Evolutionary conservation across 2,113 vertebrate genomes (phyloP).

Genomic region (Lota lota): DNA sequence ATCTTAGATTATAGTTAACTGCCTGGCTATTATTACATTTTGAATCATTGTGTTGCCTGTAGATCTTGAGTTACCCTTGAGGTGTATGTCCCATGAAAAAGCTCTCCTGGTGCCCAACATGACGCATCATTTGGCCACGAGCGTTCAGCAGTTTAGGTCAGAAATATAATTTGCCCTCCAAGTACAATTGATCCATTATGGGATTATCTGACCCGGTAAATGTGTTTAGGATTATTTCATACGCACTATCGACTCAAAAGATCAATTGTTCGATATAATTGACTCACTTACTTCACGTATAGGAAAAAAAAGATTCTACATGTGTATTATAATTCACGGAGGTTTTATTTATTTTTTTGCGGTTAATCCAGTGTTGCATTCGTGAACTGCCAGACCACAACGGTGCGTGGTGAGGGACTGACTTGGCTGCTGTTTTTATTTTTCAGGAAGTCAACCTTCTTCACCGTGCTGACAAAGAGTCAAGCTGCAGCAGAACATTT

Average conservation of each 20-base stretch:
- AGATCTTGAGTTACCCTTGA: constrained; percentile 64
- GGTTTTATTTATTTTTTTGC: constrained; percentile 19
- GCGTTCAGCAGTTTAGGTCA: constrained; percentile 32
- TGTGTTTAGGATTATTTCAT: constrained; percentile 29
- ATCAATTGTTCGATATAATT: constrained; percentile 34
- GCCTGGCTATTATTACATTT: constrained; percentile 55
- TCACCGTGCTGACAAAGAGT: constrained; percentile 92
- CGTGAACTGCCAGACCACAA: constrained; percentile 18
- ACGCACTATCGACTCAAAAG: constrained; percentile 33
- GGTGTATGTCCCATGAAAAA: constrained; percentile 47
- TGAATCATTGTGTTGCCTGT: constrained; percentile 58
- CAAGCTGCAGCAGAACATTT: constrained; percentile 89
- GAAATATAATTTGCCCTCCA: constrained; percentile 50
- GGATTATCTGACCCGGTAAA: constrained; percentile 65
- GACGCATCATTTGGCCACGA: constrained; percentile 43
- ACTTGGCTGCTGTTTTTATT: constrained; percentile 66
- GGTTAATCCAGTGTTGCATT: constrained; percentile 25
- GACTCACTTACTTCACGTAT: constrained; percentile 19
- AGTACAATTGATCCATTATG: constrained; percentile 60
- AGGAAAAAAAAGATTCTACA: constrained; percentile 5
- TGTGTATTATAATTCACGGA: constrained; percentile 34
- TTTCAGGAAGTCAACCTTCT: constrained; percentile 92
- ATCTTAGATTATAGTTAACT: constrained; percentile 63
- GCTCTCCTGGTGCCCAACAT: constrained; percentile 59
- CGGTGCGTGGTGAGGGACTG: constrained; percentile 42